Percentiles rank a stretch among this genome's conserved stretches.
Conservation (phyloP, 2,113 vertebrate genomes). For the Calcarius ornatus region DNA sequence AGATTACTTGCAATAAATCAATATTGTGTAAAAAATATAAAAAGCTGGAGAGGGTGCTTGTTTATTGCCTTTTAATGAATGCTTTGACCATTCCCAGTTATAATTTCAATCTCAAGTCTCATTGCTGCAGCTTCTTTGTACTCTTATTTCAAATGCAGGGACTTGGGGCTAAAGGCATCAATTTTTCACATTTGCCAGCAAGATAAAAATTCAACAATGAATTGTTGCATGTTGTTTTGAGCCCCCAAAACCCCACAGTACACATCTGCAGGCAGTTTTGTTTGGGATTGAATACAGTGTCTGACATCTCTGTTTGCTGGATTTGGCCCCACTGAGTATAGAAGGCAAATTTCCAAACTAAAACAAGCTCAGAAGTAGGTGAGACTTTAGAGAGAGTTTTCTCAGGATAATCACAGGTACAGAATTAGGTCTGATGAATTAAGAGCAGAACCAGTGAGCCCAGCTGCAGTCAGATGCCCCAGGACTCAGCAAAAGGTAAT, state of each 20-base stretch:
- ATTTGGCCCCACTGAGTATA: not conserved
- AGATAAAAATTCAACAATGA: not conserved
- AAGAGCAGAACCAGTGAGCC: not conserved
- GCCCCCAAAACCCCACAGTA: not conserved
- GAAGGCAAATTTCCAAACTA: not conserved
- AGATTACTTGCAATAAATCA: not conserved
- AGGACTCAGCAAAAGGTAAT: not conserved
- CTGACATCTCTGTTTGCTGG: not conserved
- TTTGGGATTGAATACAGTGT: not conserved
- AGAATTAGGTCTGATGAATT: not conserved
- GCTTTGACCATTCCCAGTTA: not conserved
- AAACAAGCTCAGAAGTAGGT: not conserved
- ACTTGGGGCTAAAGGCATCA: not conserved
- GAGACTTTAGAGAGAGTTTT: not conserved
- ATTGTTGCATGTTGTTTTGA: too few relatives aligned
- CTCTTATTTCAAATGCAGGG: not conserved
- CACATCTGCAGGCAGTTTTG: not conserved
- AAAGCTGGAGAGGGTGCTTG: not conserved
- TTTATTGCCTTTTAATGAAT: not conserved
- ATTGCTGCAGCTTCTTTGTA: not conserved
- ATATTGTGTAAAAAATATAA: not conserved
- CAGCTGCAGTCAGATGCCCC: too few relatives aligned
- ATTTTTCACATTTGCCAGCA: not conserved
- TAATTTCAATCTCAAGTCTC: not conserved
- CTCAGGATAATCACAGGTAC: not conserved